Base-by-base conservation (phyloP, 1,140 invertebrate species). In the Panulirus ornatus region DNA sequence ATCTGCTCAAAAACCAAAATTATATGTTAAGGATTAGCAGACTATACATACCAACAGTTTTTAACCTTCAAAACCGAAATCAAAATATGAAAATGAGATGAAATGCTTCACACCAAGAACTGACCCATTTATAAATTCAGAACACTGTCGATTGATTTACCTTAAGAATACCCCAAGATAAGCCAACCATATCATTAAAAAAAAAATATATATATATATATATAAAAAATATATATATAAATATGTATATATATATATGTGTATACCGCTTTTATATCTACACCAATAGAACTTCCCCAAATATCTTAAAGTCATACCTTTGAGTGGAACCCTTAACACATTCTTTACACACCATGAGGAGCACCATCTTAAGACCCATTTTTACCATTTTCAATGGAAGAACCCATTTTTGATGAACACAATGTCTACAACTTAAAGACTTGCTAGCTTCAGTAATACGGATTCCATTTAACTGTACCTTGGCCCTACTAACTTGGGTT, bases 391-490 rank as follows among this genome's bases (percentile, higher is more conserved):
- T 30, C n/a, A 30, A 66, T 30, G n/a, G 30, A 58, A 19, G 11
- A 58, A 66, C 27, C 58, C 58, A 66, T 66, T 11, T 30, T 66
- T 66, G 30, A 66, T 30, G 3, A 66, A 66, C n/a, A 66, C 54
- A 58, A 3, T 58, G 27, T 66, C 8, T 66, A n/a, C 30, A 47
- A 47, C 5, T 47, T 66, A 27, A 3, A n/a, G n/a, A 8, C 22
- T 66, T 66, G 58, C 58, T 22, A 66, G 30, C 58, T 66, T 66
- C 58, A 66, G 8, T 66, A 66, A 66, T 66, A 66, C 58, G n/a
- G 30, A 66, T 66, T 66, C 58, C 58, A 66, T 66, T 66, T 30
- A 66, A 66, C 58, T 66, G 58, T 30, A 66, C 58, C 58, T 66
- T 27, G 30, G n/a, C 27, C 27, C 8, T n/a, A n/a, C n/a, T n/a